Evolutionary conservation across 2,797 vertebrate genomes (phyloP).

Genomic region (Vespertilio murinus): DNA sequence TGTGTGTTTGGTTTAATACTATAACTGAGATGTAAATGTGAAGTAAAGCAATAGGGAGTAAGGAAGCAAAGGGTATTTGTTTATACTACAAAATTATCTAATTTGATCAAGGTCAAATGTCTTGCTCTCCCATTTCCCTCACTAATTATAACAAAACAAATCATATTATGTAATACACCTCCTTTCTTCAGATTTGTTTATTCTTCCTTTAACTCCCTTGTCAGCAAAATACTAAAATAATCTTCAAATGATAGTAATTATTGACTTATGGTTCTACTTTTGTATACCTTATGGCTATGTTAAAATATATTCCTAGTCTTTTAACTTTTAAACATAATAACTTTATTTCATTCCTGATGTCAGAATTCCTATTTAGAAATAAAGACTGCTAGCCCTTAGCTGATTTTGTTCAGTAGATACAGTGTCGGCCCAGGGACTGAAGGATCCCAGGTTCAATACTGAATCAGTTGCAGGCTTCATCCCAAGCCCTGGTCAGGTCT

Average conservation of each 20-base stretch:
- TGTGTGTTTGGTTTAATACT: not conserved
- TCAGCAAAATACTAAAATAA: not conserved
- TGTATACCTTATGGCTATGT: not conserved
- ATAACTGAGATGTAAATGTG: not conserved
- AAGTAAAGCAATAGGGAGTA: not conserved
- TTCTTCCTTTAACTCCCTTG: not conserved
- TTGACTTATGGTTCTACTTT: not conserved
- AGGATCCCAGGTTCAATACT: too few relatives aligned
- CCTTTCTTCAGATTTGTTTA: conserved; percentile 28
- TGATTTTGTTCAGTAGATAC: too few relatives aligned
- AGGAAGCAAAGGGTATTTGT: not conserved
- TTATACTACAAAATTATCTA: not conserved
- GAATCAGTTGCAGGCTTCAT: too few relatives aligned
- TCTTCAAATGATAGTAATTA: not conserved
- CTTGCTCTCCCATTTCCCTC: not conserved
- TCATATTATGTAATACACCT: not conserved
- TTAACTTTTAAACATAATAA: conserved; percentile 8
- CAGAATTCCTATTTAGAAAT: conserved; percentile 33
- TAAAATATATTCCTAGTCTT: not conserved
- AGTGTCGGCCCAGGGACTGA: too few relatives aligned
- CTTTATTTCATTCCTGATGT: conserved; percentile 26
- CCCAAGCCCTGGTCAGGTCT: too few relatives aligned
- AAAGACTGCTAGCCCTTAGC: not conserved
- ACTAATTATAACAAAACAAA: conserved; percentile 62
- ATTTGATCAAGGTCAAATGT: conserved; percentile 33